Base-by-base conservation (phyloP, 2,888 invertebrate species). In the Aphelenchoides bicaudatus region DNA sequence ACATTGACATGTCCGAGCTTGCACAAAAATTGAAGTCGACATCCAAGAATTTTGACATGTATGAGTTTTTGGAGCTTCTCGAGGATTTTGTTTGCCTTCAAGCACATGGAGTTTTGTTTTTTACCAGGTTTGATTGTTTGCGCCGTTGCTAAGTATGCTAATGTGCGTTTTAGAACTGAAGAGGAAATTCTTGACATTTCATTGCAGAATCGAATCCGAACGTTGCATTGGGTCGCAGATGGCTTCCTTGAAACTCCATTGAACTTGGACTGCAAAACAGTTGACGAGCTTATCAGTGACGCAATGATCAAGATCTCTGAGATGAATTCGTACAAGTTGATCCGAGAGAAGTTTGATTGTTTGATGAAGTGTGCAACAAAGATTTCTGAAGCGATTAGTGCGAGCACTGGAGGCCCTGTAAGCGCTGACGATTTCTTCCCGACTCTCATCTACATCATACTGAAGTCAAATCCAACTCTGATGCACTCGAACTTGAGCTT, bases 401-500 rank as follows among this genome's bases (percentile, higher is more conserved):
- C 79, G 60, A 80, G 80, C 38, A 75, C 71, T 56, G 68, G 75
- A 67, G 68, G 80, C 67, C 56, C 79, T 6, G 93, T 92, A 13
- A 91, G 92, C 73, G 98, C 98, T 0, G 98, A 98, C 81, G 96
- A 99, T 81, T 90, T 98, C 82, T 84, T 99, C 62, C 98, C 98
- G 1, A 91, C 92, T 16, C 85, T 98, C 54, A 98, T 98, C 74
- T 94, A 93, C 82, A 89, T 96, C 27, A 90, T 98, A 8, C 83
- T 99, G 39, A 93, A 93, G 82, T 93, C 94, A 19, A 98, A 99
- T 83, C 98, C 98, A 0, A 93, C 96, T 0, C 86, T 93, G 1
- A 84, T 98, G 23, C 91, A 94, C 78, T 94, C 94, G 79, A 99
- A 98, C 81, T 90, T 98, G 54, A 89, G 93, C 82, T 98, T 88